Percentiles rank a stretch among this genome's conserved stretches.
Evolutionary conservation across 2,888 invertebrate genomes (phyloP).

Genomic region (Drosophila neutralis): DNA sequence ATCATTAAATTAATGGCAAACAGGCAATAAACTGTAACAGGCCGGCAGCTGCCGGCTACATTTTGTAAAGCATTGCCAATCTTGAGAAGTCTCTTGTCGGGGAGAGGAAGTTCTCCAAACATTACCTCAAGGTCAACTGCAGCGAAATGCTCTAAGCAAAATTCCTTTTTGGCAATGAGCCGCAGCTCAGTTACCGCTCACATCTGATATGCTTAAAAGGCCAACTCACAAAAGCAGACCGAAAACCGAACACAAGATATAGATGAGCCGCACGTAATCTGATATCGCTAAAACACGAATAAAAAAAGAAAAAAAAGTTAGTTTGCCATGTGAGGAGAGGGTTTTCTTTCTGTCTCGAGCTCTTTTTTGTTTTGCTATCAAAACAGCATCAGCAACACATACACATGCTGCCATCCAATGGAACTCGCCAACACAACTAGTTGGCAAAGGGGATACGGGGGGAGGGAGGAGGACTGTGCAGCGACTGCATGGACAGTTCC

Average conservation of each 20-base stretch:
- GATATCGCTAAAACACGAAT: slow-evolving; percentile 55
- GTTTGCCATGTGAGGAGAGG: slow-evolving; percentile 65
- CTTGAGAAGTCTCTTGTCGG: slow-evolving; percentile 8
- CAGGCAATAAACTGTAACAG: slow-evolving; percentile 15
- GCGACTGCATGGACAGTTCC: slow-evolving; percentile 52
- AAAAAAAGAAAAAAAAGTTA: slow-evolving; percentile 20
- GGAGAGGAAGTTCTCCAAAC: not conserved
- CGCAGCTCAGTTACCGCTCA: slow-evolving; percentile 36
- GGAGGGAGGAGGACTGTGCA: not conserved
- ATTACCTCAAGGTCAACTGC: slow-evolving; percentile 56
- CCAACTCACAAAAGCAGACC: slow-evolving; percentile 30
- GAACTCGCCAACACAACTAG: slow-evolving; percentile 28
- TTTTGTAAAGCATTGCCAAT: slow-evolving; percentile 7
- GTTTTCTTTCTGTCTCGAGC: slow-evolving; percentile 33
- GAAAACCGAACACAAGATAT: slow-evolving; percentile 53
- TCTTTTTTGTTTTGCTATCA: slow-evolving; percentile 55
- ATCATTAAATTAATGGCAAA: slow-evolving; percentile 59
- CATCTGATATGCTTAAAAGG: slow-evolving; percentile 72
- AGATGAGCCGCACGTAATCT: slow-evolving; percentile 70
- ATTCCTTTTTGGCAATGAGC: slow-evolving; percentile 48
- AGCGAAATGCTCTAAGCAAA: slow-evolving; percentile 24
- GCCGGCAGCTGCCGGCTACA: slow-evolving; percentile 5
- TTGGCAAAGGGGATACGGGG: not conserved
- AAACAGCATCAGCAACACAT: slow-evolving; percentile 51
- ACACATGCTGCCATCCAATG: slow-evolving; percentile 19